Base-by-base conservation (phyloP, 2,113 vertebrate genomes). In the Hippocampus comes region DNA sequence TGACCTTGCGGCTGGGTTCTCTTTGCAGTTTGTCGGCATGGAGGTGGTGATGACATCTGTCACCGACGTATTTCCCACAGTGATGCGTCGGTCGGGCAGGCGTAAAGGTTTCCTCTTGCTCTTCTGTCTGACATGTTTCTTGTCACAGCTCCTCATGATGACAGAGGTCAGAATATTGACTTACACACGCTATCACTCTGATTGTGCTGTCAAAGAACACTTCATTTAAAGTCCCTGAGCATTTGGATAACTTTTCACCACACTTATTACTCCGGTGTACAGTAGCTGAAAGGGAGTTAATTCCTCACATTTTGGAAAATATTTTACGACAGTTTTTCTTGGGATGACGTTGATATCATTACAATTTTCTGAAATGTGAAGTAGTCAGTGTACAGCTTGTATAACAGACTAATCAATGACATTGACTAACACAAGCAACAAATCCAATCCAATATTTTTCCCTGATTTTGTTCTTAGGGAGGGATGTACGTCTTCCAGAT, bases 401-500 rank as follows among this genome's bases (percentile, higher is more conserved):
- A 49, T 15, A 49, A 4, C 46, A 49, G 14, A 4, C 14, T 42
- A 30, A 30, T 30, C 30, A 30, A 30, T 30, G 30, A 0, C 30
- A 0, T 30, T 30, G 30, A 4, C 30, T 30, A 30, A 0, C 30
- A 30, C 30, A 0, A 30, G 30, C 30, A 30, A 30, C 30, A 30
- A 30, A 30, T 30, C 30, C 30, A 30, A 30, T 30, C 30, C 30
- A 30, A 30, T 30, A 43, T 49, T 67, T 25, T 15, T 63, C 21
- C 64, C 5, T 53, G 9, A 51, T 76, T 27, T 70, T 57, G 27
- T 75, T 0, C 60, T 11, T 57, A 93, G 92, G 92, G 89, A 73
- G 92, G 92, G 0, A 91, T 93, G 85, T 93, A 88, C 63, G 69
- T 92, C 41, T 92, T 92, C 76, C 92, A 93, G 84, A 34, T 94